Evolutionary conservation across 2,113 vertebrate species (phyloP), one percentile per base, ranked within the genome.

Genomic region (Cnemophilus loriae): DNA sequence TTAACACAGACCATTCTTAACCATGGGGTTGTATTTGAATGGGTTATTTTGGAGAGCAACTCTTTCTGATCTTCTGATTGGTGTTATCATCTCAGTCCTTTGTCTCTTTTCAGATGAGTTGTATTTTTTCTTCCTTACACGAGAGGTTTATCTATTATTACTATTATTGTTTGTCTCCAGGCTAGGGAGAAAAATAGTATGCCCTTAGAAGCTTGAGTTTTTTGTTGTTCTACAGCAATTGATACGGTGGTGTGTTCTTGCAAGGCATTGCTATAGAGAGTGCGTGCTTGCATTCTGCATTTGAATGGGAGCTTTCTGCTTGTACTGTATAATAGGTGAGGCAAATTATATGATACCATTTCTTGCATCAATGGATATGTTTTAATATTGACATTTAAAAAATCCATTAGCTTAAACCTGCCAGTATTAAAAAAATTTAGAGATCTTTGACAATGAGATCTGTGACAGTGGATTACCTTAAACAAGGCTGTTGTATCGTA

Each of bases 341-440:
- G 46, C 28, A 61, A 76, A 82, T 89, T 69, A 80, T 37, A 65
- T 41, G 47, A 75, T 79, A 47, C 42, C 53, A 73, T 79, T 95
- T 89, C 52, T 79, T 93, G 50, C 70, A 93, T 94, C 81, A 65
- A 87, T 96, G 59, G 55, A 47, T 84, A 35, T 61, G 42, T 92
- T 95, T 91, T 91, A 89, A 76, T 78, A 87, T 53, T 59, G 84
- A 56, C 44, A 47, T 94, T 93, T 90, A 3, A 55, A 76, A 94
- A 95, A 88, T 84, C 68, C 76, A 89, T 87, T 90, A 30, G 16
- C 50, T 81, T 79, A 75, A 90, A 82, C 12, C 9, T 52, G 27
- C n/a, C 67, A 41, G 50, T 41, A 59, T 79, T 52, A 55, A 84
- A 81, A 74, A 53, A 75, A 52, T 2, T 16, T 10, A 47, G 35